phyloP scores from a whole-genome alignment of 1,140 invertebrate species.

The Saccostrea cuccullata region DNA sequence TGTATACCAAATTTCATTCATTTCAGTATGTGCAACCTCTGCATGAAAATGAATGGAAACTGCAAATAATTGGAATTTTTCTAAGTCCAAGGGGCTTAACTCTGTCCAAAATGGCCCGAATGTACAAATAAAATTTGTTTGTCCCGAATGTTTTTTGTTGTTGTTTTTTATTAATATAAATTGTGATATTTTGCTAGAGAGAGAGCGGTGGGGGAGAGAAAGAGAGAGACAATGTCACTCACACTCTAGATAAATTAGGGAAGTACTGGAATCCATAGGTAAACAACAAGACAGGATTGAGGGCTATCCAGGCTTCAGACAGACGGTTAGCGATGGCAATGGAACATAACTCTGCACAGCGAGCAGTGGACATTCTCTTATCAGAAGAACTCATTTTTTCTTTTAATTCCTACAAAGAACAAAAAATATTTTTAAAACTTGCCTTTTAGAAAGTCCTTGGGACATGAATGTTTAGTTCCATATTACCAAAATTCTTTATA shows the following conservation, averaged over 20 bases:
- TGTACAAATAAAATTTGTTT: too few species aligned
- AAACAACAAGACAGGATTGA: slow-evolving; percentile 83
- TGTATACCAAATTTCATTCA: too few species aligned
- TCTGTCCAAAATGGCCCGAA: too few species aligned
- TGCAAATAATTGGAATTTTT: too few species aligned
- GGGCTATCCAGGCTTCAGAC: slow-evolving; percentile 87
- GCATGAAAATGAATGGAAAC: too few species aligned
- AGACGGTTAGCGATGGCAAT: slow-evolving; percentile 88
- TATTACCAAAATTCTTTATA: too few species aligned
- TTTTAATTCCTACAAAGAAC: slow-evolving; percentile 57
- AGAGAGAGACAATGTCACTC: slow-evolving; percentile 45
- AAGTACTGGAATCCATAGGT: slow-evolving; percentile 84
- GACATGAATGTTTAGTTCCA: too few species aligned
- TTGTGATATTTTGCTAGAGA: neutral
- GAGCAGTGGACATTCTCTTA: slow-evolving; percentile 83
- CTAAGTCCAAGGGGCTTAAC: too few species aligned
- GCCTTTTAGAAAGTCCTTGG: too few species aligned
- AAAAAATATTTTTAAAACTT: neutral
- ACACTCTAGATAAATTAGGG: slow-evolving; percentile 78
- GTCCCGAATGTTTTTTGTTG: neutral
- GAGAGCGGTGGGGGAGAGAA: neutral
- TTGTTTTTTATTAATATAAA: too few species aligned
- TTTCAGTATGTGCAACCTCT: too few species aligned
- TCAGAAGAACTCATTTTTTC: slow-evolving; percentile 62
- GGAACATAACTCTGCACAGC: slow-evolving; percentile 87